phyloP scores from a whole-genome alignment of 2,797 vertebrate species.

The Tenualosa thibaudeaui region DNA sequence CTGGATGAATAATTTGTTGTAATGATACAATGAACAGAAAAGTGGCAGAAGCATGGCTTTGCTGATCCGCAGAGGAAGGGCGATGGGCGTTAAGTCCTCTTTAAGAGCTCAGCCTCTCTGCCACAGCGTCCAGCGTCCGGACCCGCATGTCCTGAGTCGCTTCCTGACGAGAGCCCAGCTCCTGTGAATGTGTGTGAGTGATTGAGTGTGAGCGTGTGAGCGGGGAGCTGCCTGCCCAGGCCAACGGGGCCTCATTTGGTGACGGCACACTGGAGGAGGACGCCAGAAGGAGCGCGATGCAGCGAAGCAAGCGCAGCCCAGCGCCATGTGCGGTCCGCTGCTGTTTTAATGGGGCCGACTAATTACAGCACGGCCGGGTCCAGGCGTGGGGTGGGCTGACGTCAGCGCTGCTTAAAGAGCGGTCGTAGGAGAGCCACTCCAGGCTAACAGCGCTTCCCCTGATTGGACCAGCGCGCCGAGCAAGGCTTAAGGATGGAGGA shows the following conservation, averaged over 20 bases:
- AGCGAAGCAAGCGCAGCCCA: background rate
- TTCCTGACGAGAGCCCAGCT: background rate
- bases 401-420: slow-evolving; percentile 8
- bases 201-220: no score
- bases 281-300: background rate
- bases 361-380: background rate
- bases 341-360: background rate
- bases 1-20: background rate
- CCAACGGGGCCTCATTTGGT: slow-evolving; percentile 1
- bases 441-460: background rate
- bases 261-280: background rate
- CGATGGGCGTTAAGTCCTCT: background rate
- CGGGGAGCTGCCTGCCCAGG: background rate
- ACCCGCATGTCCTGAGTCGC: background rate
- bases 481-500: background rate
- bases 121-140: background rate
- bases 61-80: background rate
- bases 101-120: background rate
- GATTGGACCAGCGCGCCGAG: background rate
- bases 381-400: background rate
- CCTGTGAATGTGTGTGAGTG: background rate
- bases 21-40: background rate
- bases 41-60: background rate
- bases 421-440: background rate
- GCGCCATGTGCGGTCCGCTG: background rate